Evolutionary conservation across 2,113 vertebrate genomes (phyloP).

Genomic region (Genyomyrus donnyi): DNA sequence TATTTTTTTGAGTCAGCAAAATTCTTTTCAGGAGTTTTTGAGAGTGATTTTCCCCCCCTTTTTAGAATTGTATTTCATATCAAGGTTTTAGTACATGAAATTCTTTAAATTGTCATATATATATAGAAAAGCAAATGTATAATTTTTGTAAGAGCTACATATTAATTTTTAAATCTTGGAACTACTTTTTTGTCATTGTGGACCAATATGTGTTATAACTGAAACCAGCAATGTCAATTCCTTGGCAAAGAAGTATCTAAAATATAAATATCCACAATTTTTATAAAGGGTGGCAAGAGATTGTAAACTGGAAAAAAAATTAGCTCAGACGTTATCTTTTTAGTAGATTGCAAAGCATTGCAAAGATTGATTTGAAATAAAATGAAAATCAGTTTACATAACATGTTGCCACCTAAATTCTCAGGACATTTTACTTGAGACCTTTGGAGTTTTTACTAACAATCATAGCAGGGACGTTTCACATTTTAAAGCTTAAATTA

Average conservation of each 20-base stretch:
- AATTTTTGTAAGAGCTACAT: conserved; percentile 29
- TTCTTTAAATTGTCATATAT: conserved; percentile 22
- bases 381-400: conserved; percentile 3
- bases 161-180: conserved; percentile 28
- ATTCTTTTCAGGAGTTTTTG: not conserved
- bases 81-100: conserved; percentile 18
- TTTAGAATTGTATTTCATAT: not conserved
- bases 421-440: not conserved
- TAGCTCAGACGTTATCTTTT: not conserved
- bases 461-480: not conserved
- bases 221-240: conserved; percentile 23
- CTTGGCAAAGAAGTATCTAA: conserved; percentile 21
- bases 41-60: not conserved
- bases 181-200: conserved; percentile 28
- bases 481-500: not conserved
- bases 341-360: not conserved
- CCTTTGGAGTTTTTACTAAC: not conserved
- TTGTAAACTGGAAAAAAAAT: not conserved
- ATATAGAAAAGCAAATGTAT: conserved; percentile 31
- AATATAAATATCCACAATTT: conserved; percentile 21
- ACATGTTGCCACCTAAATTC: not conserved
- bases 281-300: conserved; percentile 23
- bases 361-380: not conserved
- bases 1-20: not conserved
- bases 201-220: conserved; percentile 43